Percentiles rank a stretch among this genome's conserved stretches.
Conservation (phyloP, 2,888 invertebrate species). For the Norana najaformis region DNA sequence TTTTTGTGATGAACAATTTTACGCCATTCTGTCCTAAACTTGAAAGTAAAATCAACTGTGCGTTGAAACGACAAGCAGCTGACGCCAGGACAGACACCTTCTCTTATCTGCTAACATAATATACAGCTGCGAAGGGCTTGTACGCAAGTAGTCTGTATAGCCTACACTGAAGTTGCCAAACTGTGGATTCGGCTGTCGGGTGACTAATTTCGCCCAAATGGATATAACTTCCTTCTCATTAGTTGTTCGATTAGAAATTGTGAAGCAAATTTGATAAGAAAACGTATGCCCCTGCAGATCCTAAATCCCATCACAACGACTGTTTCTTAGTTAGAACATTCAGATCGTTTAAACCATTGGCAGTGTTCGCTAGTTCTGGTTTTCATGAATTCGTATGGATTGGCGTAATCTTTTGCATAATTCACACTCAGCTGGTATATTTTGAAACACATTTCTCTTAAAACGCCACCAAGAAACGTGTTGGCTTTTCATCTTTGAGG, state of each 20-base stretch:
- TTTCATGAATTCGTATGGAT: background rate
- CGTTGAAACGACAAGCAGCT: background rate
- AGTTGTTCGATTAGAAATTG: background rate
- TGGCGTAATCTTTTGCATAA: background rate
- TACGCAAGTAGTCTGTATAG: background rate
- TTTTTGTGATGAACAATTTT: background rate
- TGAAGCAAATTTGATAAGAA: too few relatives aligned
- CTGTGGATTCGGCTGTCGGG: background rate
- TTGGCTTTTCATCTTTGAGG: background rate
- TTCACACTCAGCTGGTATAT: background rate
- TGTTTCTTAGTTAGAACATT: background rate
- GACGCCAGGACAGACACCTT: too few relatives aligned
- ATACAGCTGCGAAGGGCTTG: too few relatives aligned
- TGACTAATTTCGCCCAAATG: background rate
- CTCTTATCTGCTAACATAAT: too few relatives aligned
- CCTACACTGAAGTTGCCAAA: background rate
- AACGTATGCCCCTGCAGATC: too few relatives aligned
- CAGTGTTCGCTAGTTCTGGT: background rate
- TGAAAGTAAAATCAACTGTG: background rate
- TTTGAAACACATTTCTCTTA: background rate
- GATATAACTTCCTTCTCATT: background rate
- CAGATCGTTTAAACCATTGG: background rate
- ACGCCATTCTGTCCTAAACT: background rate
- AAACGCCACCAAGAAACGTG: background rate
- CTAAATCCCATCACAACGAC: background rate